Percentiles rank a stretch among this genome's conserved stretches.
Conservation (phyloP, 2,113 vertebrate genomes). For the Apodemus sylvaticus region DNA sequence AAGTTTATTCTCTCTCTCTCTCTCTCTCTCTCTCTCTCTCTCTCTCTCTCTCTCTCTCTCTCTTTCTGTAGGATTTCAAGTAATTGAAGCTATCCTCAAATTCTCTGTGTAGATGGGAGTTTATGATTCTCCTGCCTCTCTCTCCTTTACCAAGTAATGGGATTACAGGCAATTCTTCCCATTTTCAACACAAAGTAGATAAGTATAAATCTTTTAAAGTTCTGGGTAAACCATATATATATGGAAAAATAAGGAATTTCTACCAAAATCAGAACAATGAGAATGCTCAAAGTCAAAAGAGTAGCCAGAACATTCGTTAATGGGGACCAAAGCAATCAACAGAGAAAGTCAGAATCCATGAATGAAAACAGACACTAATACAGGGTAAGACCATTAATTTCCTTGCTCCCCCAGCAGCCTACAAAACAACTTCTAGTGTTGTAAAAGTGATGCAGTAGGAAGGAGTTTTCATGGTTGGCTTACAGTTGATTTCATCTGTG, state of each 20-base stretch:
- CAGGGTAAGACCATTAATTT: no score
- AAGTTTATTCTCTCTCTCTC: neutral
- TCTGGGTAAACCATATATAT: neutral
- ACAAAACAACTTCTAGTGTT: neutral
- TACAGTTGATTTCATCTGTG: neutral
- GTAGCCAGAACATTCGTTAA: no score
- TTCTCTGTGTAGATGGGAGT: neutral
- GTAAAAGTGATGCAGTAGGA: neutral
- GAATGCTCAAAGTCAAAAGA: neutral
- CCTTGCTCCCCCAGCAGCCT: neutral
- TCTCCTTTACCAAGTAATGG: no score
- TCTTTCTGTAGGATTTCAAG: neutral
- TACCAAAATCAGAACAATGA: neutral
- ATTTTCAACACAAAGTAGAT: neutral
- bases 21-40: neutral
- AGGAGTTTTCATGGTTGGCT: neutral
- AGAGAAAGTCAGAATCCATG: neutral
- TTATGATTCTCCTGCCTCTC: neutral
- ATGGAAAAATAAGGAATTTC: neutral
- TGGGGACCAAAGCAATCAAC: neutral
- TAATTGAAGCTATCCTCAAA: neutral
- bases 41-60: neutral
- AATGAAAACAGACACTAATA: neutral
- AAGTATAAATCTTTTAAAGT: neutral
- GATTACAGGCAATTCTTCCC: neutral